phyloP scores from a whole-genome alignment of 2,888 invertebrate genomes.

The Dasysyrphus tricinctus region DNA sequence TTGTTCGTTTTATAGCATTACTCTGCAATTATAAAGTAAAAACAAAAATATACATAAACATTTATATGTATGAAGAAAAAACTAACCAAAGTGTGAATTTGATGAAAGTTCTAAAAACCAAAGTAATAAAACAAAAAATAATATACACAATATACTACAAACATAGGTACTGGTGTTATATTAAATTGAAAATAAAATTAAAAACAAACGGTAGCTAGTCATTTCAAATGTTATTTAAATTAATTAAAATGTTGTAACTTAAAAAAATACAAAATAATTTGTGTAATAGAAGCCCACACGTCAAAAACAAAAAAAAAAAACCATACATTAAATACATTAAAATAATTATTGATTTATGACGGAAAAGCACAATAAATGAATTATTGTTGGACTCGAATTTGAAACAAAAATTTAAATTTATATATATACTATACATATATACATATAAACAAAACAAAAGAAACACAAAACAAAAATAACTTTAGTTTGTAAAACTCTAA shows the following conservation, averaged over 20 bases:
- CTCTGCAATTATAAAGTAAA: conserved; percentile 40
- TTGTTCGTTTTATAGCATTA: conserved; percentile 68
- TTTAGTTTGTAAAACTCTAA: conserved; percentile 74
- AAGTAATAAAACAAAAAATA: conserved; percentile 61
- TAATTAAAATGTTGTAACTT: conserved; percentile 64
- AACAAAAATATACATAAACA: not conserved
- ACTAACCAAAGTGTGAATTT: conserved; percentile 76
- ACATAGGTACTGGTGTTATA: conserved; percentile 74
- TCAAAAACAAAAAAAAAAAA: conserved; percentile 73
- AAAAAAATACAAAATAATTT: conserved; percentile 50
- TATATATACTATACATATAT: not conserved
- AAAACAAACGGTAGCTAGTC: conserved; percentile 67
- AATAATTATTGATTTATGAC: conserved; percentile 63
- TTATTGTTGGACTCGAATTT: conserved; percentile 76
- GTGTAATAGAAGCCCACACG: conserved; percentile 73
- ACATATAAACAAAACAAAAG: conserved; percentile 4
- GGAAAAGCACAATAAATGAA: conserved; percentile 72
- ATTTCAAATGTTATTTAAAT: conserved; percentile 72
- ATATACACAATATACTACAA: conserved; percentile 68
- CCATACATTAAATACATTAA: conserved; percentile 64
- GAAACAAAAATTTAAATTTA: conserved; percentile 40
- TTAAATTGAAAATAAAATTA: conserved; percentile 65
- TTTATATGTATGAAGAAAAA: conserved; percentile 25
- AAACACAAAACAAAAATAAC: conserved; percentile 58
- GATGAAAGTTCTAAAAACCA: conserved; percentile 72